Base-by-base conservation (phyloP, 2,797 vertebrate genomes). In the Halcyon leucocephala region DNA sequence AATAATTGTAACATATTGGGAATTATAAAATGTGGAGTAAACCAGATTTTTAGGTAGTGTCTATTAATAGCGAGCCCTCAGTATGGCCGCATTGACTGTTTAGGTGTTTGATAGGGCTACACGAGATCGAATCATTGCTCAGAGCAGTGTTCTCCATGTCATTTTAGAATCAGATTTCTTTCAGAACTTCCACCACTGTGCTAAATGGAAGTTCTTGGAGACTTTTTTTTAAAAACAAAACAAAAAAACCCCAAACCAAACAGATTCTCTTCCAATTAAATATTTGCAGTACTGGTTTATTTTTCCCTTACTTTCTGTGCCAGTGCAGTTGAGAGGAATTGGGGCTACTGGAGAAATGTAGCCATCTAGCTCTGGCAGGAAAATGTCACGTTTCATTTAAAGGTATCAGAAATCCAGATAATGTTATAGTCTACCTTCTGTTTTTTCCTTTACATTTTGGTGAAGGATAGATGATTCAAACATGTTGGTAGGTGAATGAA, bases 241-340 rank as follows among this genome's bases (percentile, higher is more conserved):
- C 18, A 16, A 12, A 52, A 25, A 20, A 22, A 22, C 44, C 48
- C 51, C 17, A 54, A 54, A 54, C 29, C 28, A 31, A 88, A 29
- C 49, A 7, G 33, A 25, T 74, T 95, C 78, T 82, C 42, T 94
- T 87, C 71, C 69, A 95, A 60, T 95, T 94, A 95, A 89, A 31
- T 91, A 52, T 91, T 95, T 95, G 82, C 81, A 55, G 61, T 48
- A 65, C 49, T 39, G 65, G 48, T 78, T 87, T 89, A 62, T 93
- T 93, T 95, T 94, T 76, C 17, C 4, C 22, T 90, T 51, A 9
- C 51, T 64, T 71, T 87, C 61, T 67, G 57, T 92, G 81, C 67
- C 74, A 33, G 0, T 62, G 13, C n/a, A 39, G 17, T 82, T 58
- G 67, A 42, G 77, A 80, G 70, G 85, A 77, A 20, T 3, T 83